These are phyloP conservation scores for Salpingus planirostris DNA, from an alignment of 2,888 invertebrate genomes.

Conservation along the genomic window DNA sequence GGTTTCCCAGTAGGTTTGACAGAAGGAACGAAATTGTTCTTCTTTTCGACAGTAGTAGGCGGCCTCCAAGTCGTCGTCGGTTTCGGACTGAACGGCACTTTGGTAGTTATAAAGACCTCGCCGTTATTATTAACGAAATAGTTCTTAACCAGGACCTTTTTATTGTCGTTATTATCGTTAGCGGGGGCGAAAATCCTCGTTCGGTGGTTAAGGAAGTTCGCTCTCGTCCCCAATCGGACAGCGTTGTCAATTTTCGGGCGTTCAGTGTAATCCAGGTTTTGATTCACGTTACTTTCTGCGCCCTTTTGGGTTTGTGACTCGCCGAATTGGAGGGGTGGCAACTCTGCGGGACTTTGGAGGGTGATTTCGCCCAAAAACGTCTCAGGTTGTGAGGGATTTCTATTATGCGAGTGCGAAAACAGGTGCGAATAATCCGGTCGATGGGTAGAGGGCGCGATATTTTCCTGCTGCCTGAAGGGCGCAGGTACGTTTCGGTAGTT, in stretches of 20 bases:
- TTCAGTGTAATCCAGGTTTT: slow-evolving; percentile 29
- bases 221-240: slow-evolving; percentile 10
- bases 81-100: slow-evolving; percentile 26
- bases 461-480: slow-evolving; percentile 12
- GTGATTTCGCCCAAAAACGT: slow-evolving; percentile 56
- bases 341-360: slow-evolving; percentile 52
- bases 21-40: slow-evolving; percentile 23
- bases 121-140: slow-evolving; percentile 36
- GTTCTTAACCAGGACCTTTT: slow-evolving; percentile 28
- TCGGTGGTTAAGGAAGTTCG: slow-evolving; percentile 30
- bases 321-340: slow-evolving; percentile 22
- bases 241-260: slow-evolving; percentile 16
- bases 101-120: slow-evolving; percentile 30
- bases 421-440: slow-evolving; percentile 48
- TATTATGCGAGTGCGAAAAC: slow-evolving; percentile 49
- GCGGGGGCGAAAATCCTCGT: slow-evolving; percentile 34
- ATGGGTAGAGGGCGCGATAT: slow-evolving; percentile 37
- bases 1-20: slow-evolving; percentile 23
- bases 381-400: slow-evolving; percentile 53
- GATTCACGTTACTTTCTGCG: slow-evolving; percentile 24
- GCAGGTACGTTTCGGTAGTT: no score
- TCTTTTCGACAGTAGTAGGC: slow-evolving; percentile 22
- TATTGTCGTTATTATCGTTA: slow-evolving; percentile 21
- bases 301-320: slow-evolving; percentile 12
- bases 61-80: slow-evolving; percentile 24